Conservation (phyloP, 2,888 invertebrate species). For the Spialia ferax region DNA sequence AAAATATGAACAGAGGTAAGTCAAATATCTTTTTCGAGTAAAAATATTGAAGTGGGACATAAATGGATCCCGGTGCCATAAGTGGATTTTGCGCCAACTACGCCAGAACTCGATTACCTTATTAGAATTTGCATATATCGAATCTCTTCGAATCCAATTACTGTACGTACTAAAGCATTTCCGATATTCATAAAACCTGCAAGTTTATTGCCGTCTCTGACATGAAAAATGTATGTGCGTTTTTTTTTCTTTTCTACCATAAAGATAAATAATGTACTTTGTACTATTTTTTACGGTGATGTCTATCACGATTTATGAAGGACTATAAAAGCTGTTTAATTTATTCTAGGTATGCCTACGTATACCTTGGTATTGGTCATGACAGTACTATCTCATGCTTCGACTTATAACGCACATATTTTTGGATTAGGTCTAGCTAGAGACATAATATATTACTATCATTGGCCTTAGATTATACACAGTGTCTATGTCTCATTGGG, state of each 20-base stretch:
- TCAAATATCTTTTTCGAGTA: slow-evolving; percentile 26
- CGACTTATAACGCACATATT: too few relatives aligned
- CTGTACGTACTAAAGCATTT: slow-evolving; percentile 42
- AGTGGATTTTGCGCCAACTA: slow-evolving; percentile 49
- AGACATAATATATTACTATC: too few relatives aligned
- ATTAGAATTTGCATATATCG: slow-evolving; percentile 54
- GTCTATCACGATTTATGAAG: too few relatives aligned
- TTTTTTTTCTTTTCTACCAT: slow-evolving; percentile 13
- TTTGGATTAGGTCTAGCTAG: too few relatives aligned
- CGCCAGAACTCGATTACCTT: slow-evolving; percentile 50
- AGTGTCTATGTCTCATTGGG: too few relatives aligned
- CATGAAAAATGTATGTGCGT: neutral
- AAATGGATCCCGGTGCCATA: slow-evolving; percentile 32
- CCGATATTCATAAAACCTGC: slow-evolving; percentile 35
- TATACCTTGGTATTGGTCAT: too few relatives aligned
- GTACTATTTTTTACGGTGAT: neutral
- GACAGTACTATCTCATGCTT: too few relatives aligned
- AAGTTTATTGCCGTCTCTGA: slow-evolving; percentile 31
- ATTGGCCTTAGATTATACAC: too few relatives aligned
- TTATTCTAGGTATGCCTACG: too few relatives aligned
- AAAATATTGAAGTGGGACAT: slow-evolving; percentile 34
- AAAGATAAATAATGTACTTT: neutral
- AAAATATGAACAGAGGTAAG: slow-evolving; percentile 23
- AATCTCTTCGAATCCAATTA: slow-evolving; percentile 50
- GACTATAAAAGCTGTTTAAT: too few relatives aligned